Evolutionary conservation across 2,113 vertebrate species (phyloP), one percentile per base, ranked within the genome.

Genomic region (Etheostoma cragini): DNA sequence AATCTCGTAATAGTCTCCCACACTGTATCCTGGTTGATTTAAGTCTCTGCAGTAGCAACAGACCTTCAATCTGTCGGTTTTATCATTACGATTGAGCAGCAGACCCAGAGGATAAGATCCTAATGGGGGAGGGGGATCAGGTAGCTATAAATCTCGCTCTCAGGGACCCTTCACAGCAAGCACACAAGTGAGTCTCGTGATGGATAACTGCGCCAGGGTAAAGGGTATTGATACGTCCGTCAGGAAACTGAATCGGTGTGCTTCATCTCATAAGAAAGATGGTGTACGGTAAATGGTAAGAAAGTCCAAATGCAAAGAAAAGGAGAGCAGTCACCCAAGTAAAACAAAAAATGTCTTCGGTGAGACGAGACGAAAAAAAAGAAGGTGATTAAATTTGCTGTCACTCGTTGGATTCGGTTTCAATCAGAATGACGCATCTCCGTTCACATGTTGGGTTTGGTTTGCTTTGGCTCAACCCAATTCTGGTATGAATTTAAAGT

Each of bases 151-250:
- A 92, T 92, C 89, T 89, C 4, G 13, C 64, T 87, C 72, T 69
- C 65, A 21, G 81, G 67, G 78, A 91, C 86, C 83, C 85, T 82
- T 90, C 87, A 78, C 57, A 62, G 56, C 72, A 49, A 63, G n/a
- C 63, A 67, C 70, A 76, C 15, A 45, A 53, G 45, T 30, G 53
- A 81, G 71, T 54, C 68, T 38, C 54, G 85, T 92, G 89, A 94
- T 88, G 84, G 81, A 90, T 91, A 87, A 84, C 60, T 11, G 64
- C 10, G 21, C 58, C 57, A 38, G n/a, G 52, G 62, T 73, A 81
- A 90, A 81, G 81, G 72, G 76, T 86, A 87, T 90, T 88, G 87
- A 94, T 84, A 87, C 5, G 71, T 86, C 72, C 46, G 73, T 92
- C 81, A 86, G 88, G 53, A 82, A 82, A 72, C 33, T 4, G 58